Conservation (phyloP, 2,888 invertebrate species). For the Meloe dianella region DNA sequence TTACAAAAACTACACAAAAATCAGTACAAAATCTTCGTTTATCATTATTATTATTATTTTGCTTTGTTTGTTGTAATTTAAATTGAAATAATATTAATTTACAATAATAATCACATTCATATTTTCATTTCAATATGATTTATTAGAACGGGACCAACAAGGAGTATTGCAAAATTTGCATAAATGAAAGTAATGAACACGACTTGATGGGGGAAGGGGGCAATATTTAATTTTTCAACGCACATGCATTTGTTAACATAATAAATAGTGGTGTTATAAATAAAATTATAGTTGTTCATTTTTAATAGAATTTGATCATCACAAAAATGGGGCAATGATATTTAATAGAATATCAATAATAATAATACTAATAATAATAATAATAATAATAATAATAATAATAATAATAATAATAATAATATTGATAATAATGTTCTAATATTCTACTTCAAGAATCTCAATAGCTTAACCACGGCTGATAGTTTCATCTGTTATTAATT, state of each 20-base stretch:
- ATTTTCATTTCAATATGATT: constrained; percentile 14
- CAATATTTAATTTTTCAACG: too few relatives aligned
- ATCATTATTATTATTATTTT: too few relatives aligned
- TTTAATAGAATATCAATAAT: constrained; percentile 8
- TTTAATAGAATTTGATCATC: constrained; percentile 30
- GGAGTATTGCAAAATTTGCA: constrained; percentile 23
- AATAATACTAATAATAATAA: too few relatives aligned
- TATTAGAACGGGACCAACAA: constrained; percentile 28
- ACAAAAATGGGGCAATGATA: constrained; percentile 3
- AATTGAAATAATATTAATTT: too few relatives aligned
- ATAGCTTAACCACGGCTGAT: constrained; percentile 45
- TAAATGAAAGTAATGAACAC: constrained; percentile 18
- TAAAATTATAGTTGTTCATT: constrained; percentile 41
- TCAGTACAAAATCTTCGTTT: too few relatives aligned
- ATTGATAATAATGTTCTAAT: neutral
- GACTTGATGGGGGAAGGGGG: neutral
- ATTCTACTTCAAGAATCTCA: constrained; percentile 16
- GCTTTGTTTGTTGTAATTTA: too few relatives aligned
- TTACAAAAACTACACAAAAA: constrained; percentile 7
- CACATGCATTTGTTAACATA: constrained; percentile 35
- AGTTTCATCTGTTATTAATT: constrained; percentile 39
- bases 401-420: neutral
- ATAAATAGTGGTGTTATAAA: constrained; percentile 30
- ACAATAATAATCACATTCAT: neutral
- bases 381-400: too few relatives aligned